A percentile compares a stretch with the other conserved stretches of the same genome.
These are phyloP conservation scores for Tragelaphus eurycerus DNA, from an alignment of 2,797 vertebrate species.

Conservation along the genomic window DNA sequence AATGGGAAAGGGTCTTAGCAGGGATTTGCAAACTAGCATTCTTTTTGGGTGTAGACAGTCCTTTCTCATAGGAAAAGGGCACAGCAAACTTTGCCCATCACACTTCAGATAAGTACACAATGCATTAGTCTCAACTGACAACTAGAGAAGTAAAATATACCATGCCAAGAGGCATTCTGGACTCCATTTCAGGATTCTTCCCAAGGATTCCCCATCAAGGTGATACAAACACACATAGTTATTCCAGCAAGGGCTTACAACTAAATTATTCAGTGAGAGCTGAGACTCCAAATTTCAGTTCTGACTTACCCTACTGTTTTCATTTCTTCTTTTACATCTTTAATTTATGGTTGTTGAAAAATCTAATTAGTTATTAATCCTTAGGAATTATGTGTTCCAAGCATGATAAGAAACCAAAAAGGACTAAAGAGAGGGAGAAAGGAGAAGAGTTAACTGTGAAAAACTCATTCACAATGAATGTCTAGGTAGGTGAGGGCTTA, in stretches of 20 bases:
- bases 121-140: background rate
- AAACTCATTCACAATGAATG: constrained; percentile 1
- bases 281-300: background rate
- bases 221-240: background rate
- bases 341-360: constrained; percentile 35
- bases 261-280: background rate
- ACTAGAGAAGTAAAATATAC: background rate
- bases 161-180: background rate
- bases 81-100: background rate
- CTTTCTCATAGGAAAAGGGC: background rate
- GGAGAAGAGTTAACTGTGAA: background rate
- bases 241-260: background rate
- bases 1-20: background rate
- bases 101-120: background rate
- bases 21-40: background rate
- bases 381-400: background rate
- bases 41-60: background rate
- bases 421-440: background rate
- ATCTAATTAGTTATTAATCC: constrained; percentile 1
- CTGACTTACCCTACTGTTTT: background rate
- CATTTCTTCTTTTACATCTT: constrained; percentile 20
- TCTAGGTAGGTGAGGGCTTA: background rate
- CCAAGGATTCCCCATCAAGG: background rate
- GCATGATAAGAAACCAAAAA: constrained; percentile 24
- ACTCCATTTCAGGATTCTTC: background rate